Evolutionary conservation across 2,888 invertebrate species (phyloP).

Genomic region (Aphrophora alni): DNA sequence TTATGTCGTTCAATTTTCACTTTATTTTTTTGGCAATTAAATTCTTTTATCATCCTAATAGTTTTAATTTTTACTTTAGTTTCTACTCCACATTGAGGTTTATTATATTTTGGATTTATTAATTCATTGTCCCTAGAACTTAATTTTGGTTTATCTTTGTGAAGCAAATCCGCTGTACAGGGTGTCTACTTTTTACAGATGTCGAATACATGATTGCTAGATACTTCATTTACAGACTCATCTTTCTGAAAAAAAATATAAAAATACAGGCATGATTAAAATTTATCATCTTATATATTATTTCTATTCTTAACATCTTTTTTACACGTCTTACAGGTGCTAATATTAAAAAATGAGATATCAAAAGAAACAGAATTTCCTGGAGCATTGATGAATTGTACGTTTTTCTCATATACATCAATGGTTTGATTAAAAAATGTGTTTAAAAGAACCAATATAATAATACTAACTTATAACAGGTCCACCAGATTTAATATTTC

Average conservation of each 20-base stretch:
- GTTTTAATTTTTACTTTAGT: neutral
- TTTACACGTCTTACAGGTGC: no score
- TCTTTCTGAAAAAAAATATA: neutral
- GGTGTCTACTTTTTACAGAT: neutral
- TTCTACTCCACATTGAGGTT: neutral
- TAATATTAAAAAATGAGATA: no score
- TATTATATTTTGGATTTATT: neutral
- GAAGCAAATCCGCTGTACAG: neutral
- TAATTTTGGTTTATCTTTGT: neutral
- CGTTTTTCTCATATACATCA: no score
- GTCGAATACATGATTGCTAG: neutral
- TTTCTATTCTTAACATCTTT: no score
- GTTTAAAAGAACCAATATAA: no score
- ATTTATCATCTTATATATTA: no score
- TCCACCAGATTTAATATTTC: no score
- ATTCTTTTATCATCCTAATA: neutral
- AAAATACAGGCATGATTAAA: no score
- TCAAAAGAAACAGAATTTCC: no score
- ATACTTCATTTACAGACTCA: neutral
- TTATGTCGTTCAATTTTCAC: neutral
- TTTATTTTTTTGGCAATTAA: neutral
- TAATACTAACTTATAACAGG: no score
- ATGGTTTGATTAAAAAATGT: no score
- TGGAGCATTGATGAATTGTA: no score
- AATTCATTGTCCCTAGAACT: neutral